Conservation (phyloP, 2,113 vertebrate genomes). For the Balaenoptera acutorostrata region DNA sequence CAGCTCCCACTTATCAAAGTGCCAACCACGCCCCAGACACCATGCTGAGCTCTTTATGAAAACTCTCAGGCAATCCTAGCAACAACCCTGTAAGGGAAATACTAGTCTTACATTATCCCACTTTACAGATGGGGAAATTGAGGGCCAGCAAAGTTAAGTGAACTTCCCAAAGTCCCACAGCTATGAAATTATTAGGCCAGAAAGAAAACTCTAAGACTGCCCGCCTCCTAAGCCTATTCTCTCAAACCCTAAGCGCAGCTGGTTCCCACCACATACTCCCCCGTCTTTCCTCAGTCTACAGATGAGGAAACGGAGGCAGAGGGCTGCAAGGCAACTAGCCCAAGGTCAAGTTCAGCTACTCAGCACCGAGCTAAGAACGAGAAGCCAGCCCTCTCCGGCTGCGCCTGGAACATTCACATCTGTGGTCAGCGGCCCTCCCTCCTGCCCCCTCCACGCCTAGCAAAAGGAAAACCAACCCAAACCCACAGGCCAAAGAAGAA, state of each 20-base stretch:
- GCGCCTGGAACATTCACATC: background rate
- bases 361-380: background rate
- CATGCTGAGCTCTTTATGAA: fast-evolving
- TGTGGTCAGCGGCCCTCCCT: background rate
- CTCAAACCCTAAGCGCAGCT: background rate
- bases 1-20: background rate
- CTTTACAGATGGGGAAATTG: background rate
- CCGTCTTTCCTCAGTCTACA: background rate
- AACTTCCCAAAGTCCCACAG: background rate
- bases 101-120: background rate
- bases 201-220: background rate
- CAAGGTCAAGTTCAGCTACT: background rate
- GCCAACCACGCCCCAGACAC: background rate
- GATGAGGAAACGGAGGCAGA: background rate
- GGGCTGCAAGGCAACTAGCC: background rate
- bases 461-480: background rate
- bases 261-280: background rate
- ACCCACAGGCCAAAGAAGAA: background rate
- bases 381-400: background rate
- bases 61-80: fast-evolving
- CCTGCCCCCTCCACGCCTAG: background rate
- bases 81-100: background rate
- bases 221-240: background rate
- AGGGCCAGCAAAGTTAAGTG: background rate
- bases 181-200: background rate